Conservation (phyloP, 1,140 invertebrate genomes). For the Triops cancriformis region DNA sequence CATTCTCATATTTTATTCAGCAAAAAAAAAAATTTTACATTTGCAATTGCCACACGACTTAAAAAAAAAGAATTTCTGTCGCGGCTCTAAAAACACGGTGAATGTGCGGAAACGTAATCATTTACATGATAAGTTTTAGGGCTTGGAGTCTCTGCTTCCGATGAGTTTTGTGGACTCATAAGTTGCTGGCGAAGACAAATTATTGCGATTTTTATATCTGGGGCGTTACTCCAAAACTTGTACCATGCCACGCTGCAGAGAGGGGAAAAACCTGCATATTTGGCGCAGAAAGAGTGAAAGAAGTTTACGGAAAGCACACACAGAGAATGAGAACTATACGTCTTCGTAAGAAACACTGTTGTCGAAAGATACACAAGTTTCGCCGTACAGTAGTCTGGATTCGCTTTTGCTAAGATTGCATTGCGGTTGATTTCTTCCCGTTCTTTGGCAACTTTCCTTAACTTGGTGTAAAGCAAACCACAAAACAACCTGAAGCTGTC, state of each 20-base stretch:
- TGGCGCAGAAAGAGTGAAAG: not conserved
- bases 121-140: not conserved
- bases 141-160: not conserved
- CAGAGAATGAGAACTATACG: not conserved
- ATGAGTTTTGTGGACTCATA: not conserved
- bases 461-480: too few species aligned
- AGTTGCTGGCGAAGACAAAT: constrained; percentile 2
- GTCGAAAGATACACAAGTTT: not conserved
- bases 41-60: too few species aligned
- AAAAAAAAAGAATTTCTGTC: too few species aligned
- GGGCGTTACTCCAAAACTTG: not conserved
- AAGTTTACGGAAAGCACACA: not conserved
- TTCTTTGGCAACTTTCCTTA: too few species aligned
- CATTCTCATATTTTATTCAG: too few species aligned
- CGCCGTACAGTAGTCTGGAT: not conserved
- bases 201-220: not conserved
- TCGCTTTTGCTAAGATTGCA: too few species aligned
- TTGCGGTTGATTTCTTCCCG: too few species aligned
- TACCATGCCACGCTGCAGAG: not conserved
- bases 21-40: too few species aligned
- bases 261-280: not conserved
- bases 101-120: too few species aligned
- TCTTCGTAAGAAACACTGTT: not conserved
- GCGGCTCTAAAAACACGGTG: too few species aligned
- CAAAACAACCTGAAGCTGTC: too few species aligned